These are phyloP conservation scores for Nibea albiflora DNA, from an alignment of 2,113 vertebrate species.

Conservation along the genomic window DNA sequence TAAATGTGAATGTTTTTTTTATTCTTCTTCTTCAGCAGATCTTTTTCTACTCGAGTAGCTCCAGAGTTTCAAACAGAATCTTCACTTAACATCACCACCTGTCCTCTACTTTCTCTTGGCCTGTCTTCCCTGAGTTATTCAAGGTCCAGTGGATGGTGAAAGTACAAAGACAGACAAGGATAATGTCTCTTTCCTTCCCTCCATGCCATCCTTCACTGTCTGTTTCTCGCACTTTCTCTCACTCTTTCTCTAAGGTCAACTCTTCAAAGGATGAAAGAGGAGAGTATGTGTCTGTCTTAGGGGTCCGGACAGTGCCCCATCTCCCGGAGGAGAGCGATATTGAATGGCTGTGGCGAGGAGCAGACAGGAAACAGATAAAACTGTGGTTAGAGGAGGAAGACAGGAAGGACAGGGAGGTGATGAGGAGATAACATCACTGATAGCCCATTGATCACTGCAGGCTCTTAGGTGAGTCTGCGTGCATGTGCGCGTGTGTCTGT, in stretches of 20 bases:
- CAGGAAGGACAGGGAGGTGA: constrained; percentile 63
- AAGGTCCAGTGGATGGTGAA: constrained; percentile 49
- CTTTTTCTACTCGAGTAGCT: constrained; percentile 22
- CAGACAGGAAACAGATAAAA: constrained; percentile 75
- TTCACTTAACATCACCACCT: constrained; percentile 42
- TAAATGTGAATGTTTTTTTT: background rate
- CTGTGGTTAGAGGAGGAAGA: constrained; percentile 37
- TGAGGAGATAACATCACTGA: constrained; percentile 61
- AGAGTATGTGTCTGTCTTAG: constrained; percentile 26
- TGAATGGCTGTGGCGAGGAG: constrained; percentile 59
- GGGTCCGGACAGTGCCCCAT: constrained; percentile 34
- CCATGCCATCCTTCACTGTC: constrained; percentile 48
- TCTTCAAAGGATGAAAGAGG: constrained; percentile 49
- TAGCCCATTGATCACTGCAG: constrained; percentile 61
- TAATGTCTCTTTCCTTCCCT: constrained; percentile 45
- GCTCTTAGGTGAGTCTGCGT: constrained; percentile 5
- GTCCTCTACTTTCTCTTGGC: constrained; percentile 38
- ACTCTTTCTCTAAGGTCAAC: constrained; percentile 50
- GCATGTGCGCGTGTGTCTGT: background rate
- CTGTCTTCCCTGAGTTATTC: constrained; percentile 45
- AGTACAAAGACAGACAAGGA: constrained; percentile 28
- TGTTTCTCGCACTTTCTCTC: constrained; percentile 21
- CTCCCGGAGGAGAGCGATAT: constrained; percentile 62
- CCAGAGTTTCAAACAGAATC: constrained; percentile 32
- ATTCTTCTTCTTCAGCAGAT: background rate